Evolutionary conservation across 2,797 vertebrate genomes (phyloP), one percentile per base, ranked within the genome.

Genomic region (Eulemur coronatus): DNA sequence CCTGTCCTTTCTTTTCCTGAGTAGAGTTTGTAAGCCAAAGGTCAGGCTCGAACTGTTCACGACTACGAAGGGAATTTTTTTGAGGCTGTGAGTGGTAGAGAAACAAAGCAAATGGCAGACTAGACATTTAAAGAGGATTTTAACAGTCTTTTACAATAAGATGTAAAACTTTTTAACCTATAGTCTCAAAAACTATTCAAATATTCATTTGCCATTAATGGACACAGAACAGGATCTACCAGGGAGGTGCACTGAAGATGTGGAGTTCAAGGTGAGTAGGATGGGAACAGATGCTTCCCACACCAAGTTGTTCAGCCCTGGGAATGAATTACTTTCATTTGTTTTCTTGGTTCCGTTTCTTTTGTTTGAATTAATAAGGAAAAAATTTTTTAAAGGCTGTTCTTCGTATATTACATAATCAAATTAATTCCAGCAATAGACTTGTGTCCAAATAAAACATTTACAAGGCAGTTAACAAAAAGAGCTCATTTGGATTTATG

Each of bases 341-440:
- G 57, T 70, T n/a, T 48, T 24, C 38, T 63, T 48, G 33, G 43
- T 78, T 14, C 24, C n/a, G 9, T 84, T 78, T 85, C 85, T 93
- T 95, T 93, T 84, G 55, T 84, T 88, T 63, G 84, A 89, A 70
- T 93, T 86, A 82, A 30, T 79, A 78, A 93, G 17, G 38, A 52
- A 84, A 46, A 41, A 26, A 8, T 2, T n/a, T 65, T 65, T 65
- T 18, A 65, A 65, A 79, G n/a, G 22, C 67, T 85, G 30, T 79
- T 95, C 41, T 81, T 80, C 48, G 67, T 35, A 75, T 0, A 86
- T 95, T 96, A 93, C 65, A 2, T 95, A 96, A 96, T 96, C 94
- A 96, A 91, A 93, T 92, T 96, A 96, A 97, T 86, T 93, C 48
- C 46, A 93, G 70, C 79, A 82, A 86, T 0, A 85, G 86, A 93